A percentile compares a stretch with the other conserved stretches of the same genome.
Conservation (phyloP, 1,140 invertebrate genomes). For the Drosophila aff. region DNA sequence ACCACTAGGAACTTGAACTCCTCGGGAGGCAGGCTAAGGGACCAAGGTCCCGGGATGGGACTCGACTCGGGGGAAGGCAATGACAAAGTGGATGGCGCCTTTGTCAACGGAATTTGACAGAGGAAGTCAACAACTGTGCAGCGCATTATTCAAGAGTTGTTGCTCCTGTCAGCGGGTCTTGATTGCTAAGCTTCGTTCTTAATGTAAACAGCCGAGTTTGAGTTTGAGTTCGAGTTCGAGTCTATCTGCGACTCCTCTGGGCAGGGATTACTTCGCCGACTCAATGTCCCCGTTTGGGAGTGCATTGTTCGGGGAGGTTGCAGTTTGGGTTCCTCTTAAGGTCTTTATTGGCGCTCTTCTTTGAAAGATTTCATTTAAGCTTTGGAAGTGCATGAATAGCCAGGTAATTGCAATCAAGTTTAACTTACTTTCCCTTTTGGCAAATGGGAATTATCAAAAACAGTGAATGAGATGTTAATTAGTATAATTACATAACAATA, state of each 20-base stretch:
- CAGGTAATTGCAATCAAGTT: slow-evolving; percentile 19
- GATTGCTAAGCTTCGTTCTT: slow-evolving; percentile 44
- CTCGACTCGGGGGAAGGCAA: background rate
- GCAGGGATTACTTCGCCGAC: background rate
- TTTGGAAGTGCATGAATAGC: slow-evolving; percentile 52
- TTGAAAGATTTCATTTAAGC: background rate
- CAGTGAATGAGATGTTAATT: too few relatives aligned
- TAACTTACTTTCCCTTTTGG: background rate
- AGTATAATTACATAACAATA: background rate
- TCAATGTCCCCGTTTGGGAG: background rate
- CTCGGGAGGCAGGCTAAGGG: background rate
- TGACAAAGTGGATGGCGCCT: slow-evolving; percentile 50
- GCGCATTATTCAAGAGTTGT: slow-evolving; percentile 62
- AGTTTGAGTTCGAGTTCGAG: background rate
- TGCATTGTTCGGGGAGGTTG: background rate
- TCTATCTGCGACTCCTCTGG: background rate
- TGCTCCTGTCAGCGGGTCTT: slow-evolving; percentile 41
- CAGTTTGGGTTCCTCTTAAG: slow-evolving; percentile 2
- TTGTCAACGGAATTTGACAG: slow-evolving; percentile 56
- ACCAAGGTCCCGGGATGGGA: slow-evolving; percentile 7
- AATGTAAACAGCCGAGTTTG: slow-evolving; percentile 37
- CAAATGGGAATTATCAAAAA: background rate
- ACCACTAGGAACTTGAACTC: slow-evolving; percentile 50
- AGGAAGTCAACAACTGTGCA: slow-evolving; percentile 63
- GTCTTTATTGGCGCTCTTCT: slow-evolving; percentile 11